A percentile compares a stretch with the other conserved stretches of the same genome.
These are phyloP conservation scores for Ophion slaviceki DNA, from an alignment of 2,888 invertebrate species.

Conservation along the genomic window DNA sequence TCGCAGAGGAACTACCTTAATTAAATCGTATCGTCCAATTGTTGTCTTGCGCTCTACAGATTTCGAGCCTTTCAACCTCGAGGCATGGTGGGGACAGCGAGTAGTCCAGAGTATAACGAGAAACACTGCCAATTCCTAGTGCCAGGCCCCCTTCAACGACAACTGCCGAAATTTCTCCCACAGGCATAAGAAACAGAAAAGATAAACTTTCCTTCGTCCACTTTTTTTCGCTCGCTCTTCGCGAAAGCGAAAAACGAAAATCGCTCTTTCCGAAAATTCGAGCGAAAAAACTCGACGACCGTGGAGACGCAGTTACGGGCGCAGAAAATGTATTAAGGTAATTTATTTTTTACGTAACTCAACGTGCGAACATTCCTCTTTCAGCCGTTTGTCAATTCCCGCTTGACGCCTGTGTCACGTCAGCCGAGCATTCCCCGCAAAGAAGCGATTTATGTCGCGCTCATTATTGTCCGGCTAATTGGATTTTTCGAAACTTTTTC, in stretches of 20 bases:
- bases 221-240: neutral
- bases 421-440: constrained; percentile 45
- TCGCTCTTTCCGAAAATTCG: neutral
- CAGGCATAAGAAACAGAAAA: constrained; percentile 80
- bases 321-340: constrained; percentile 7
- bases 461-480: constrained; percentile 9
- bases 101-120: constrained; percentile 87
- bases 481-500: neutral
- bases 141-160: constrained; percentile 78
- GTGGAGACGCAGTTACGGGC: neutral
- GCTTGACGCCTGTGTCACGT: constrained; percentile 25
- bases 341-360: constrained; percentile 24
- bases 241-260: neutral
- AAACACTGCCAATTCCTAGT: constrained; percentile 81
- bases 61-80: constrained; percentile 92
- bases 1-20: too few species aligned
- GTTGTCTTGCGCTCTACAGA: constrained; percentile 82
- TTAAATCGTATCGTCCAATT: neutral
- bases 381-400: constrained; percentile 40
- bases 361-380: constrained; percentile 59
- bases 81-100: constrained; percentile 90
- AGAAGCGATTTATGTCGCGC: constrained; percentile 16
- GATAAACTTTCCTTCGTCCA: constrained; percentile 71
- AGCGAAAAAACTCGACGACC: neutral
- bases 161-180: constrained; percentile 80